Evolutionary conservation across 1,140 invertebrate species (phyloP).

Genomic region (Calephelis virginiensis): DNA sequence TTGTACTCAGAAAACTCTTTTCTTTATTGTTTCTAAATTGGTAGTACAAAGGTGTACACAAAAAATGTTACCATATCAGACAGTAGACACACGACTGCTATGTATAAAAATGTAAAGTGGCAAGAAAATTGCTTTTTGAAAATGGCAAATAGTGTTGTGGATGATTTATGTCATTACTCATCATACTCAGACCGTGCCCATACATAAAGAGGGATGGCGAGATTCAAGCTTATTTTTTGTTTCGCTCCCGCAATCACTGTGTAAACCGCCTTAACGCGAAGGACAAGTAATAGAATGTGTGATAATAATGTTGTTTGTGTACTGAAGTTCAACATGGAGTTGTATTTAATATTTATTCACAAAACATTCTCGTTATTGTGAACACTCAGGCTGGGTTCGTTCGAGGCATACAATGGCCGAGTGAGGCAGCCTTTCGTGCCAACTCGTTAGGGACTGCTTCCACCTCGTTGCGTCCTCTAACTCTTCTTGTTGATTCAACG

Average conservation of each 20-base stretch:
- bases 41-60: too few species aligned
- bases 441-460: slow-evolving; percentile 50
- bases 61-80: too few species aligned
- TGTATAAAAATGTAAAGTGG: too few species aligned
- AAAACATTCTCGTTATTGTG: slow-evolving; percentile 43
- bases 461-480: slow-evolving; percentile 38
- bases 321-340: slow-evolving; percentile 22
- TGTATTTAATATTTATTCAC: slow-evolving; percentile 43
- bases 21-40: too few species aligned
- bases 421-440: slow-evolving; percentile 30
- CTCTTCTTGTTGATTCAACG: slow-evolving; percentile 33
- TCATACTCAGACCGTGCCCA: too few species aligned
- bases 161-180: too few species aligned
- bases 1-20: too few species aligned
- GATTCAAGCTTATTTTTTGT: neutral
- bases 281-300: slow-evolving; percentile 17
- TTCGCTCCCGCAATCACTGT: neutral
- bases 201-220: too few species aligned
- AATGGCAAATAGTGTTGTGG: too few species aligned
- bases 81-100: too few species aligned
- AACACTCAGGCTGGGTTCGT: slow-evolving; percentile 30
- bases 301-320: slow-evolving; percentile 29
- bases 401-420: slow-evolving; percentile 34
- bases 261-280: neutral
- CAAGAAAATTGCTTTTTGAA: too few species aligned